A percentile compares a stretch with the other conserved stretches of the same genome.
Conservation (phyloP, 2,888 invertebrate species). For the Auanema sp. region DNA sequence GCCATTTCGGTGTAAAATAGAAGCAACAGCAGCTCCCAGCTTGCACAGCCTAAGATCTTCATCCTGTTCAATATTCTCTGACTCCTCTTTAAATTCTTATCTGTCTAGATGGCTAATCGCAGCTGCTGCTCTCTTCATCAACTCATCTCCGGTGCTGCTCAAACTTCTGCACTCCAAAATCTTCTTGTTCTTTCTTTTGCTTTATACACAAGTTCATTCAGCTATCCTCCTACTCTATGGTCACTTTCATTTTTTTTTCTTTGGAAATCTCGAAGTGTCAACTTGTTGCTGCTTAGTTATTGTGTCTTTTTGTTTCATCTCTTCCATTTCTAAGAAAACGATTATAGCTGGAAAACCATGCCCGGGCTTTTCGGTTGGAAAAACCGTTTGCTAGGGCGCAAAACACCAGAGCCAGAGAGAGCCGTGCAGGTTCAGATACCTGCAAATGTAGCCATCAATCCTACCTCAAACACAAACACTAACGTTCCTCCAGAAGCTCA, state of each 20-base stretch:
- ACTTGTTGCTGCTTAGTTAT: not conserved
- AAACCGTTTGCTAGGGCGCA: slow-evolving; percentile 35
- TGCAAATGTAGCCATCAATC: slow-evolving; percentile 18
- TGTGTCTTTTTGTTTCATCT: not conserved
- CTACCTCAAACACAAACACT: not conserved
- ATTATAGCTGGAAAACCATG: slow-evolving; percentile 19
- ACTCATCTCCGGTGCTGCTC: slow-evolving; percentile 3
- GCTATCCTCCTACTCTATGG: slow-evolving; percentile 18
- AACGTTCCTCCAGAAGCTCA: not conserved
- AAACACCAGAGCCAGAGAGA: slow-evolving; percentile 46
- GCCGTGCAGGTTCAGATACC: slow-evolving; percentile 34
- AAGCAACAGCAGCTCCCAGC: too few relatives aligned
- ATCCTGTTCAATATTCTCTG: not conserved
- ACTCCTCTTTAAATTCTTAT: not conserved
- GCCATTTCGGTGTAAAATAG: too few relatives aligned
- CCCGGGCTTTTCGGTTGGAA: slow-evolving; percentile 41
- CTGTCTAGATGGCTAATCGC: not conserved
- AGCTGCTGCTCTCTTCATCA: too few relatives aligned
- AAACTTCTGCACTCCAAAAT: slow-evolving; percentile 7
- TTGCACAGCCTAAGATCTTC: too few relatives aligned
- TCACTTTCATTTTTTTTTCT: slow-evolving; percentile 1
- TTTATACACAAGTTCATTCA: not conserved
- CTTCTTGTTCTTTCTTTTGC: too few relatives aligned
- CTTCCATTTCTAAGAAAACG: slow-evolving; percentile 10
- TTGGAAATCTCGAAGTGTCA: not conserved